These are phyloP conservation scores for Polylopha cassiicola DNA, from an alignment of 2,888 invertebrate species.

Conservation along the genomic window DNA sequence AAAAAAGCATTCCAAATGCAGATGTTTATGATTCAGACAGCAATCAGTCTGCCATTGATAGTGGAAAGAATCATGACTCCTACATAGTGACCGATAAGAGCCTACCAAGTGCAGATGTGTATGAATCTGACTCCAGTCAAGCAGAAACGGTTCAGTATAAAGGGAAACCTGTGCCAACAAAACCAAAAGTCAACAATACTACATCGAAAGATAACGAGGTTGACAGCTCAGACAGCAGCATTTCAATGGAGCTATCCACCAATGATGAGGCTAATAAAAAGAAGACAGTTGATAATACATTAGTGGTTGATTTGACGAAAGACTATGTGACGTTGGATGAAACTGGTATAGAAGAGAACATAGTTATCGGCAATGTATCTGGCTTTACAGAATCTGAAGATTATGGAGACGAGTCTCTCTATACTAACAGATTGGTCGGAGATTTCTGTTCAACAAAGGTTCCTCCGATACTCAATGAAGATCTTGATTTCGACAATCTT, in stretches of 20 bases:
- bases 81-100: conserved; percentile 61
- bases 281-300: conserved; percentile 23
- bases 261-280: conserved; percentile 28
- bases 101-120: conserved; percentile 69
- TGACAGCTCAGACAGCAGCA: conserved; percentile 37
- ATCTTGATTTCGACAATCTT: conserved; percentile 66
- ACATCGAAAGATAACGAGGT: conserved; percentile 28
- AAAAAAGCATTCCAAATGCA: conserved; percentile 55
- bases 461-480: conserved; percentile 60
- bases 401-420: conserved; percentile 34
- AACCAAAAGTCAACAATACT: conserved; percentile 22
- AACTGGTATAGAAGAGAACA: conserved; percentile 49
- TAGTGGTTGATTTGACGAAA: conserved; percentile 52
- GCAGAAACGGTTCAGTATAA: conserved; percentile 42
- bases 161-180: not conserved
- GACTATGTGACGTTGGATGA: conserved; percentile 29
- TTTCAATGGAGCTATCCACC: conserved; percentile 25
- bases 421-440: conserved; percentile 30
- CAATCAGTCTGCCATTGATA: conserved; percentile 52
- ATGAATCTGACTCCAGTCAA: conserved; percentile 74
- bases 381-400: conserved; percentile 49
- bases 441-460: conserved; percentile 64
- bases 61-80: conserved; percentile 39
- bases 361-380: conserved; percentile 63
- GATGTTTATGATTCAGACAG: conserved; percentile 80